Evolutionary conservation across 2,888 invertebrate genomes (phyloP), one percentile per base, ranked within the genome.

Genomic region (Euspilapteryx auroguttella): DNA sequence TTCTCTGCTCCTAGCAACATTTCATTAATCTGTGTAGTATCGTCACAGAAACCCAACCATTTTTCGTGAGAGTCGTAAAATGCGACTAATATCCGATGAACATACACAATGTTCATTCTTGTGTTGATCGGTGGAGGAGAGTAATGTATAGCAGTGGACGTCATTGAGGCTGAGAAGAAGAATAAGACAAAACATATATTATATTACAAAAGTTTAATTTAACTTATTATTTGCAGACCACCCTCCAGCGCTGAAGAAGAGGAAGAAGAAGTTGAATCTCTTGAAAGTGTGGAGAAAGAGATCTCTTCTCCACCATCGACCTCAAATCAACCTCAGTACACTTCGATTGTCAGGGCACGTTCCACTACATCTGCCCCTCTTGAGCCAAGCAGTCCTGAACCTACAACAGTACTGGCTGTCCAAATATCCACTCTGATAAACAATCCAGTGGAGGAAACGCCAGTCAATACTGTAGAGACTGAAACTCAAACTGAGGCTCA

Each of bases 341-440:
- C 51, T 12, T 66, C 68, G 2, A 61, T 75, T 24, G 42, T 63
- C 14, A 49, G 75, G 37, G 42, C 55, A 35, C 57, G 69, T 11
- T 54, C 65, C 13, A n/a, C 24, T 10, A 17, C 12, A 2, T 33
- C 58, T 31, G 51, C 50, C 25, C 25, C 37, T 4, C 48, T 48
- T 34, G 50, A 49, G 31, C 39, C 37, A 3, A 24, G 24, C 9
- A 47, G 32, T 14, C 52, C 52, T n/a, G 65, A 66, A 34, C 73
- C 71, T 2, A 73, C 75, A 15, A 71, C 73, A 2, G 48, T 71
- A 37, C 49, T 73, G 2, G 55, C 71, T 17, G 66, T 69, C 21
- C 73, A 71, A 55, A 66, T 73, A 46, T 65, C 75, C 7, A 71
- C 75, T 14, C 42, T 75, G 17, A 45, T 73, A 5, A 71, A 75